Conservation (phyloP, 1,140 invertebrate genomes). For the Drosophila nannoptera region DNA sequence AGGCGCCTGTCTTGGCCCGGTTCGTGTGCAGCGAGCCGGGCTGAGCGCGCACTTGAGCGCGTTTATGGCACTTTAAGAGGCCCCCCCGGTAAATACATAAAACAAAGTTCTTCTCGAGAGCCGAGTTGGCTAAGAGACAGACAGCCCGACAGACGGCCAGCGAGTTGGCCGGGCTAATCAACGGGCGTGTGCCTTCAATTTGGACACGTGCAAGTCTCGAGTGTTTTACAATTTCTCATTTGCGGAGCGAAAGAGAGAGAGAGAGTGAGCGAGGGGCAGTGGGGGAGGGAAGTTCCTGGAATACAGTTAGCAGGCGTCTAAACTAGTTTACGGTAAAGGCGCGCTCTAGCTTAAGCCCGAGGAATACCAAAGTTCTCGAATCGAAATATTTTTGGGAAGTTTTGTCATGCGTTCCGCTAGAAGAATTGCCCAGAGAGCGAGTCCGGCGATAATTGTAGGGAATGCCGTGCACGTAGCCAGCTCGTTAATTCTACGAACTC, state of each 20-base stretch:
- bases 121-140: background rate
- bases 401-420: slow-evolving; percentile 35
- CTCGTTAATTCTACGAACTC: slow-evolving; percentile 70
- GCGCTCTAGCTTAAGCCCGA: background rate
- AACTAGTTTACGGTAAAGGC: slow-evolving; percentile 64
- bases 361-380: background rate
- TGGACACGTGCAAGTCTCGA: slow-evolving; percentile 61
- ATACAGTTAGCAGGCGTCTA: slow-evolving; percentile 50
- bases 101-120: slow-evolving; percentile 33
- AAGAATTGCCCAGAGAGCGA: slow-evolving; percentile 14
- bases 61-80: slow-evolving; percentile 70
- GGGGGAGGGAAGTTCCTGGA: slow-evolving; percentile 37
- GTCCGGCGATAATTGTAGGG: slow-evolving; percentile 28
- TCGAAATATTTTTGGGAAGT: slow-evolving; percentile 14
- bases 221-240: slow-evolving; percentile 49
- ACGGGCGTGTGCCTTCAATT: slow-evolving; percentile 67
- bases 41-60: slow-evolving; percentile 47
- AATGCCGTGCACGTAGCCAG: slow-evolving; percentile 66
- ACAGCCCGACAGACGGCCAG: background rate
- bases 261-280: background rate
- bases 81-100: slow-evolving; percentile 38
- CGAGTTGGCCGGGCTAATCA: slow-evolving; percentile 6
- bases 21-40: slow-evolving; percentile 1
- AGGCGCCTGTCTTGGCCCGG: slow-evolving; percentile 31
- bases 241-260: slow-evolving; percentile 6